phyloP scores from a whole-genome alignment of 2,113 vertebrate genomes.

The Ardeotis arabs region DNA sequence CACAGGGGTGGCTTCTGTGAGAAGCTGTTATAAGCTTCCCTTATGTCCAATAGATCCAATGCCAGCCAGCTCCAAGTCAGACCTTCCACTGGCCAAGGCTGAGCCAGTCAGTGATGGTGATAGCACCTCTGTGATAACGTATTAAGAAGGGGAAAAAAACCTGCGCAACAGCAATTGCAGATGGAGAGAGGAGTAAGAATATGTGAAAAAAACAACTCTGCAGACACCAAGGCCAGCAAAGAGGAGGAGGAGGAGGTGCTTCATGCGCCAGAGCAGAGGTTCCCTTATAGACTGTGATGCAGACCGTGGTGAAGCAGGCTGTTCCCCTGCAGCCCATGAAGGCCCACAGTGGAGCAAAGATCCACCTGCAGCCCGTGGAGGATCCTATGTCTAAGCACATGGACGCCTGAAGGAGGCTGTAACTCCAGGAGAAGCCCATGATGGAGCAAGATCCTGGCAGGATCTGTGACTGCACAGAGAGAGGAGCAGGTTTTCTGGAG shows the following conservation, averaged over 20 bases:
- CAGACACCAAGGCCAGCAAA: not conserved
- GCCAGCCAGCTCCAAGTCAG: not conserved
- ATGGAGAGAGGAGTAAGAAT: not conserved
- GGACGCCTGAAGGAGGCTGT: not conserved
- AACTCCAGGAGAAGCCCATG: not conserved
- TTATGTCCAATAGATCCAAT: not conserved
- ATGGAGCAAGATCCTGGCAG: not conserved
- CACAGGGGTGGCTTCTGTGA: not conserved
- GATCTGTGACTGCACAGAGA: not conserved
- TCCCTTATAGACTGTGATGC: not conserved
- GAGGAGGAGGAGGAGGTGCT: not conserved
- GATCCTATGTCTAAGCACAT: not conserved
- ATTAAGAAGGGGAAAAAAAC: not conserved
- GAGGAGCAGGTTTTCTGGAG: not conserved
- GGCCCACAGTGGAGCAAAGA: not conserved
- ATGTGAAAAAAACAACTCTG: not conserved
- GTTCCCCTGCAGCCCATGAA: not conserved
- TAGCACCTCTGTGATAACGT: not conserved
- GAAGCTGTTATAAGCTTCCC: not conserved
- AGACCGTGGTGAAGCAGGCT: not conserved
- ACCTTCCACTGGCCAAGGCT: not conserved
- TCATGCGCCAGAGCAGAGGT: not conserved
- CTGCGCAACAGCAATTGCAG: not conserved
- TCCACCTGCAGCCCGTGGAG: not conserved
- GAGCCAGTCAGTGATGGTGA: not conserved